Base-by-base conservation (phyloP, 2,797 vertebrate genomes). In the Gambelia wislizenii region DNA sequence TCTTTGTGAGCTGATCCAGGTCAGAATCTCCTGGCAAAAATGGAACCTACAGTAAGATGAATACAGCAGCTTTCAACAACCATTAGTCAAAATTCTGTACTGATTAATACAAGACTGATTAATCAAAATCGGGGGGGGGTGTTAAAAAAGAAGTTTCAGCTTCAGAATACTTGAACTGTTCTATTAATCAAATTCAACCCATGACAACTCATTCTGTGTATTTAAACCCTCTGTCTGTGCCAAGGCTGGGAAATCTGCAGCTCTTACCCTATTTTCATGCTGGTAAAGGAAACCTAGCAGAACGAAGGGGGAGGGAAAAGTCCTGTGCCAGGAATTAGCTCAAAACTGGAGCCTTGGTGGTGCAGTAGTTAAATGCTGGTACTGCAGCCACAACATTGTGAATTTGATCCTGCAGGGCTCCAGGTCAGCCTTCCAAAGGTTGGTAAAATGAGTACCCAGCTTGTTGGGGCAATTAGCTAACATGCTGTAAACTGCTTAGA, bases 1-100 rank as follows among this genome's bases (percentile, higher is more conserved):
- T 99, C 94, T 98, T 98, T 33, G 98, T 98, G 91, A 99, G 97
- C 84, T 99, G 99, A 94, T 99, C 99, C 86, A 99, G 98, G 94
- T 99, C 99, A 1, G 99, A 99, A 93, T 99, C 99, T 93, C 99
- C 99, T 74, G 98, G 98, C 83, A 99, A 97, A 96, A 99, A 99
- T 0, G 99, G 99, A 95, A 99, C 97, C 99, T 99, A 89, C 30
- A 95, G 93, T 16, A 92, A 96, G 1, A 22, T 22, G 36, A 92
- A 86, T 42, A 36, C 30, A 89, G 82, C 0, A 30, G 8, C 2
- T 88, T 80, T 83, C 42, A 69, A 77, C 39, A 42, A 30, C 14
- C 39, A 27, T 86, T 22, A 52, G 16, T 30, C 9, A 74, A 61
- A 61, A n/a, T 30, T 13, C 30, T 61, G 3, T 89, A 93, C 86